Percentiles rank a stretch among this genome's conserved stretches.
These are phyloP conservation scores for Prostheceraeus crozeri DNA, from an alignment of 2,888 invertebrate species.

Conservation along the genomic window DNA sequence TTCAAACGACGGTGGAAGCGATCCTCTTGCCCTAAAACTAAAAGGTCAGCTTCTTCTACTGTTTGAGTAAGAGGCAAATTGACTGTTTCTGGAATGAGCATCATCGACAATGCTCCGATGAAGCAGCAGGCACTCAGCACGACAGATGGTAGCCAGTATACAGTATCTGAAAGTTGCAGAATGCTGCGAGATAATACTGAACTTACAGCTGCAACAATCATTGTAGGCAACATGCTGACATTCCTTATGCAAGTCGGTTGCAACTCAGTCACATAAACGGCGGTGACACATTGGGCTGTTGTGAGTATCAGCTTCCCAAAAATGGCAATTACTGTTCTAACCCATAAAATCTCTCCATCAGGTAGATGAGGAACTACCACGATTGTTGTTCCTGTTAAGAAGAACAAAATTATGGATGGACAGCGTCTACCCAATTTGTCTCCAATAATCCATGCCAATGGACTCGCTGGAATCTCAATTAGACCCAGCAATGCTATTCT, in stretches of 20 bases:
- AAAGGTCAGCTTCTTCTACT: background rate
- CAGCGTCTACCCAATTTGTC: constrained; percentile 22
- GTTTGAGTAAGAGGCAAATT: constrained; percentile 10
- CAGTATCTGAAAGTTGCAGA: background rate
- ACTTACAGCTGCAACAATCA: background rate
- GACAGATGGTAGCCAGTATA: background rate
- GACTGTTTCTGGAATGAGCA: constrained; percentile 22
- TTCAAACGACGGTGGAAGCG: too few relatives aligned
- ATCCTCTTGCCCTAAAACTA: constrained; percentile 23
- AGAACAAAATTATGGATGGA: constrained; percentile 3
- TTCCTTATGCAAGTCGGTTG: constrained; percentile 28
- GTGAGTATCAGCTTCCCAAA: constrained; percentile 29
- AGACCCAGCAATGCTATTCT: constrained; percentile 28
- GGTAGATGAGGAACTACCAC: constrained; percentile 26
- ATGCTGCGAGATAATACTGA: constrained; percentile 1
- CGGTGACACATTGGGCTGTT: constrained; percentile 29
- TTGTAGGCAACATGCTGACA: background rate
- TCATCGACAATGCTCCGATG: constrained; percentile 17
- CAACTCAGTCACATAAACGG: constrained; percentile 31
- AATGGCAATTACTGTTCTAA: constrained; percentile 33
- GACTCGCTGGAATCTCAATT: constrained; percentile 24
- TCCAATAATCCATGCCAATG: constrained; percentile 29
- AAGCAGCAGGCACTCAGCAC: background rate
- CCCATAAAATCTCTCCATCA: constrained; percentile 24
- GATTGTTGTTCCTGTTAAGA: constrained; percentile 7